Conservation (phyloP, 2,113 vertebrate genomes). For the Sinocyclocheilus anophthalmus region DNA sequence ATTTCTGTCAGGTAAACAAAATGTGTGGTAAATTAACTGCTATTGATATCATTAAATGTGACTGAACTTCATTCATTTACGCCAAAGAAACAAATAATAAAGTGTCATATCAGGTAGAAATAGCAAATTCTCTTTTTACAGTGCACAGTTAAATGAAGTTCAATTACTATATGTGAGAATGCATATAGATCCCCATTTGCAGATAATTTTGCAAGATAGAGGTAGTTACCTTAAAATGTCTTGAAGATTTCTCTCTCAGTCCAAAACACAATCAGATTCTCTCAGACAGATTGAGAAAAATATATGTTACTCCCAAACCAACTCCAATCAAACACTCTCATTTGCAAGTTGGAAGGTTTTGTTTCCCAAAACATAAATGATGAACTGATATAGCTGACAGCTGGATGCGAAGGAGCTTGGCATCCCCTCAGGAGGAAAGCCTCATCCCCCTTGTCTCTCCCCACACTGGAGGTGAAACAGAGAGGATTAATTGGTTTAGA, state of each 20-base stretch:
- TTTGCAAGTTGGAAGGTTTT: constrained; percentile 29
- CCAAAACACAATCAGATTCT: neutral
- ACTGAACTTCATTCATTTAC: neutral
- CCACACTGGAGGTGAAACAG: constrained; percentile 59
- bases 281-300: neutral
- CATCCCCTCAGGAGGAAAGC: constrained; percentile 50
- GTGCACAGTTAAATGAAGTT: neutral
- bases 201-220: neutral
- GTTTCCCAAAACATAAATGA: constrained; percentile 34
- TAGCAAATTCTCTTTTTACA: neutral
- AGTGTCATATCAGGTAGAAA: neutral
- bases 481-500: constrained; percentile 74
- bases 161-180: neutral
- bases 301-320: neutral
- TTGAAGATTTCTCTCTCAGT: neutral
- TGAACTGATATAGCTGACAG: constrained; percentile 26
- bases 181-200: neutral
- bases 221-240: neutral
- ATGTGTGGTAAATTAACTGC: neutral
- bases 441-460: constrained; percentile 43
- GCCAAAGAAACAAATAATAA: neutral
- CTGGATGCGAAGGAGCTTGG: constrained; percentile 55
- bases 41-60: neutral
- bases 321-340: constrained; percentile 5
- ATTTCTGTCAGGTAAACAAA: neutral